Percentiles rank a stretch among this genome's conserved stretches.
These are phyloP conservation scores for Aleiodes leptofemur DNA, from an alignment of 2,888 invertebrate species.

Conservation along the genomic window DNA sequence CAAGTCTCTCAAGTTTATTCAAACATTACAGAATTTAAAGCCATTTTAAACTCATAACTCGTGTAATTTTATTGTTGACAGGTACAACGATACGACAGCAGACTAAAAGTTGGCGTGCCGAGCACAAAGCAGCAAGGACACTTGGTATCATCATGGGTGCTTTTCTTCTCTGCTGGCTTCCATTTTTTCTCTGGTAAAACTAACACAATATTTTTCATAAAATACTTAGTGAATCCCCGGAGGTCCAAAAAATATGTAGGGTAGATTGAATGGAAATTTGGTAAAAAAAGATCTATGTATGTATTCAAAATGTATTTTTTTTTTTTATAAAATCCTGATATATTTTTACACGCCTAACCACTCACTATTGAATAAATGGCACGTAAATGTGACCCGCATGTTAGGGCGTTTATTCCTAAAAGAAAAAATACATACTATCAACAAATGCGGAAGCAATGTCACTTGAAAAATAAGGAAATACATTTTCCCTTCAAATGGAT, in stretches of 20 bases:
- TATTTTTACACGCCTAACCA: too few relatives aligned
- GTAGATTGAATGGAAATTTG: too few relatives aligned
- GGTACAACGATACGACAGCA: constrained; percentile 84
- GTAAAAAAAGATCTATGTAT: background rate
- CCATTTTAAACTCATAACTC: background rate
- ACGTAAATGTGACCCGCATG: too few relatives aligned
- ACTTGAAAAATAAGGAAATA: too few relatives aligned
- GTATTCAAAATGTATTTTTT: background rate
- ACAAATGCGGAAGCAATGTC: too few relatives aligned
- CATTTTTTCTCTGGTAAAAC: constrained; percentile 95
- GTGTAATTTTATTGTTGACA: constrained; percentile 70
- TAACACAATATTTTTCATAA: constrained; percentile 14
- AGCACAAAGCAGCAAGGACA: constrained; percentile 96
- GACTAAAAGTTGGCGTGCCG: constrained; percentile 89
- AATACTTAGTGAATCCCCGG: background rate
- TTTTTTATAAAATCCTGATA: background rate
- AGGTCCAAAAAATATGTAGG: background rate
- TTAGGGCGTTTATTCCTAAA: too few relatives aligned
- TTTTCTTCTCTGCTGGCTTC: constrained; percentile 95
- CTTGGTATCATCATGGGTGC: constrained; percentile 98
- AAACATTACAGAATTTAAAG: background rate
- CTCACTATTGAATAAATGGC: too few relatives aligned
- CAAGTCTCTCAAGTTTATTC: too few relatives aligned
- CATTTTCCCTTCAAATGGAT: too few relatives aligned
- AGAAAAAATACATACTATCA: too few relatives aligned